Percentiles rank a stretch among this genome's conserved stretches.
These are phyloP conservation scores for Hippocampus abdominalis DNA, from an alignment of 2,113 vertebrate species.

Conservation along the genomic window DNA sequence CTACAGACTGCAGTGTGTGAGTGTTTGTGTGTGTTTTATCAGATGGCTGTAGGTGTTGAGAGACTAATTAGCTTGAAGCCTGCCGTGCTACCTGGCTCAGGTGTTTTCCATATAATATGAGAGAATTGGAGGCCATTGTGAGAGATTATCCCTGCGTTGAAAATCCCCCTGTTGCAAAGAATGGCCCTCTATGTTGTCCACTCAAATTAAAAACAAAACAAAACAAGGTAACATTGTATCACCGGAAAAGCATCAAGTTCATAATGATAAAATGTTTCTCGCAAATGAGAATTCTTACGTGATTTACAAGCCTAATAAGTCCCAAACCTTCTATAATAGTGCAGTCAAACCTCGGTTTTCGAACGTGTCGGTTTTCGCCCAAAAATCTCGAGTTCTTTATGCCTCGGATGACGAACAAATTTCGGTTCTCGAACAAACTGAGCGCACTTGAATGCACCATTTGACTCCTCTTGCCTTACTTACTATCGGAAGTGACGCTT, in stretches of 20 bases:
- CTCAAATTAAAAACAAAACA: neutral
- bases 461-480: too few species aligned
- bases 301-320: conserved; percentile 1
- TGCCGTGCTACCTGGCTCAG: conserved; percentile 57
- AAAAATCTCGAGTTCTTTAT: too few species aligned
- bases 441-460: too few species aligned
- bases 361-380: too few species aligned
- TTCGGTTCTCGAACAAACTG: too few species aligned
- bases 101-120: conserved; percentile 67
- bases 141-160: conserved; percentile 40
- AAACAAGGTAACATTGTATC: neutral
- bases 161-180: conserved; percentile 32
- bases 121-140: conserved; percentile 55
- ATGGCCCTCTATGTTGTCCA: neutral
- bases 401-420: too few species aligned
- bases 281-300: neutral
- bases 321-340: neutral
- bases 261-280: neutral
- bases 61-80: conserved; percentile 65
- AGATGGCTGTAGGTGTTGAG: conserved; percentile 49
- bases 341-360: too few species aligned
- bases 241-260: neutral
- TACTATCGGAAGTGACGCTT: too few species aligned
- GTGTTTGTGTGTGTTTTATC: conserved; percentile 44
- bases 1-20: neutral